These are phyloP conservation scores for Equus przewalskii DNA, from an alignment of 2,113 vertebrate genomes.

Conservation along the genomic window DNA sequence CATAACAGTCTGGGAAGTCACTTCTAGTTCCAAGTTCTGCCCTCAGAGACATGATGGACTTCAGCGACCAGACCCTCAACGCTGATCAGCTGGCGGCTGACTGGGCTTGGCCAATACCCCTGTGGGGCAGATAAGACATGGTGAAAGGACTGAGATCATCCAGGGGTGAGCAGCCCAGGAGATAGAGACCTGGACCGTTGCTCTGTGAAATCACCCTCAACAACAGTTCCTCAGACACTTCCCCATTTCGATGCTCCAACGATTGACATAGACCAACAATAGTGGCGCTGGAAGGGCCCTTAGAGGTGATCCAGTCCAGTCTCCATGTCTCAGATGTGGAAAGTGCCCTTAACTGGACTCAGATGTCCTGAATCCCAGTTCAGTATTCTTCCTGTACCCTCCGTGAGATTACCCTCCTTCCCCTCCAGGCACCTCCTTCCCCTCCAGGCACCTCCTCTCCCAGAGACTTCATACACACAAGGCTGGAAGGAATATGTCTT, in stretches of 20 bases:
- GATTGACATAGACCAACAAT: neutral
- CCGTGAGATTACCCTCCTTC: no score
- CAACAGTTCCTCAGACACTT: neutral
- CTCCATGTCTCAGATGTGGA: neutral
- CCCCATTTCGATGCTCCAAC: neutral
- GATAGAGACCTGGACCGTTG: neutral
- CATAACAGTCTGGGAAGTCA: neutral
- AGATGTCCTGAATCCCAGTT: neutral
- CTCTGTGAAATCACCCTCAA: slow-evolving; percentile 28
- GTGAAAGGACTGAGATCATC: neutral
- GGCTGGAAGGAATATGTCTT: neutral
- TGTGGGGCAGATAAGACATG: slow-evolving; percentile 42
- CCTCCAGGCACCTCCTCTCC: neutral
- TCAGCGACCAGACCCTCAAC: neutral
- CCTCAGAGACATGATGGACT: neutral
- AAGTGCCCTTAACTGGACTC: neutral
- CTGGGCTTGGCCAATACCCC: slow-evolving; percentile 33
- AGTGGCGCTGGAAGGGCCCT: neutral
- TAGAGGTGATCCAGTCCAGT: neutral
- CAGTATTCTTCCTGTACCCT: neutral
- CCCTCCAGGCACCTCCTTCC: neutral
- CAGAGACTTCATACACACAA: neutral
- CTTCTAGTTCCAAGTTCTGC: neutral
- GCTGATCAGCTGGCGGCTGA: neutral
- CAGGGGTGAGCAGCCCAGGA: neutral